phyloP scores from a whole-genome alignment of 2,797 vertebrate genomes.

The Acanthornis magna region DNA sequence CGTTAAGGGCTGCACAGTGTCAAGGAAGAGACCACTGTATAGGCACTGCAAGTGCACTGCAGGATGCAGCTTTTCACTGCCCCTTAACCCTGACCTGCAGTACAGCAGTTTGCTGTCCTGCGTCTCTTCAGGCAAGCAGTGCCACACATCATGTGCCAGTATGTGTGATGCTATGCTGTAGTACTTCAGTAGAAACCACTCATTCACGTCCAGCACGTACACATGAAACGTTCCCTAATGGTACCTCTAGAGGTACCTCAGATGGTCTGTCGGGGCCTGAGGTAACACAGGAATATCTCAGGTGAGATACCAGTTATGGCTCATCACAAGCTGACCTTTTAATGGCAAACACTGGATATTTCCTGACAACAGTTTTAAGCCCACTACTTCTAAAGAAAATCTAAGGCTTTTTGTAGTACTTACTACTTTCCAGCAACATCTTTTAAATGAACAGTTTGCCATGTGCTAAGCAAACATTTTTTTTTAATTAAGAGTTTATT shows the following conservation, averaged over 20 bases:
- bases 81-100: neutral
- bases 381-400: neutral
- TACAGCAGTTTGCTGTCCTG: neutral
- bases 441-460: neutral
- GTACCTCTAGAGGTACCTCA: neutral
- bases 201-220: neutral
- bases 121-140: neutral
- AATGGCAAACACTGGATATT: neutral
- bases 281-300: neutral
- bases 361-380: neutral
- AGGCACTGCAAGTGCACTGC: neutral
- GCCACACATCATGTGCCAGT: too few relatives aligned
- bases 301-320: neutral
- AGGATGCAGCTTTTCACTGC: neutral
- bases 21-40: neutral
- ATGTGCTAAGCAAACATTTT: neutral
- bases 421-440: neutral
- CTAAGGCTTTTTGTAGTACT: neutral
- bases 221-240: neutral
- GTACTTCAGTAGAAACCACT: neutral
- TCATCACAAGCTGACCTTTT: neutral
- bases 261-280: neutral
- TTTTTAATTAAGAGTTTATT: conserved; percentile 17
- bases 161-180: neutral
- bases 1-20: neutral